Conservation (phyloP, 1,140 invertebrate species). For the Drosophila quadrilineata region DNA sequence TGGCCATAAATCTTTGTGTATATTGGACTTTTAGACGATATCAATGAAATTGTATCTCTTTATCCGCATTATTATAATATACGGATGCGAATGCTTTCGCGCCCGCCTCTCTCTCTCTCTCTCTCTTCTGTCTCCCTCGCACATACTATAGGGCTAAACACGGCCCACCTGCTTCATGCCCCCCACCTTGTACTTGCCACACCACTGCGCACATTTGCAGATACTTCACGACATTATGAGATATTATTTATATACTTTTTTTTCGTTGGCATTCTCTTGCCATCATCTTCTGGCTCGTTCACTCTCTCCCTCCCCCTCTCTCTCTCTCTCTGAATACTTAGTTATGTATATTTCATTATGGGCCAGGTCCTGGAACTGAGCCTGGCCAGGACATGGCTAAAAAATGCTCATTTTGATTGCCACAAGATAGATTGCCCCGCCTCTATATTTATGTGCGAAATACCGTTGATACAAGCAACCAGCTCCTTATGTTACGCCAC, state of each 20-base stretch:
- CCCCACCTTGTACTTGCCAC: neutral
- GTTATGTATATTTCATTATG: slow-evolving; percentile 70
- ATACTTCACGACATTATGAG: slow-evolving; percentile 74
- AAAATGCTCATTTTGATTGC: slow-evolving; percentile 55
- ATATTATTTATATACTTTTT: slow-evolving; percentile 70
- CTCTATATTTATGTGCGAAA: slow-evolving; percentile 77
- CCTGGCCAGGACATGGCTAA: slow-evolving; percentile 13
- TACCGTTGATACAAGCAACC: slow-evolving; percentile 57
- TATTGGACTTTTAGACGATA: slow-evolving; percentile 81
- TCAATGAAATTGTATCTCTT: slow-evolving; percentile 81
- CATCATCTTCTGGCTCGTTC: neutral
- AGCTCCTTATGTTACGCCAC: slow-evolving; percentile 39
- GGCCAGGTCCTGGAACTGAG: too few relatives aligned
- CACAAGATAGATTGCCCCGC: slow-evolving; percentile 71
- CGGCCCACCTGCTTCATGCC: slow-evolving; percentile 11
- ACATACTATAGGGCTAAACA: neutral
- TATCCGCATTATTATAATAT: slow-evolving; percentile 81
- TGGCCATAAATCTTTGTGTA: slow-evolving; percentile 74
- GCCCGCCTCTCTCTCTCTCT: slow-evolving; percentile 11
- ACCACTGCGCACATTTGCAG: slow-evolving; percentile 40
- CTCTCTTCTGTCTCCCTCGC: neutral
- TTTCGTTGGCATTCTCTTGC: slow-evolving; percentile 32
- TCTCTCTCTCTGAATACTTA: slow-evolving; percentile 22
- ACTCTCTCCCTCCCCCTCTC: neutral
- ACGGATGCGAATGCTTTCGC: slow-evolving; percentile 55